Evolutionary conservation across 2,113 vertebrate genomes (phyloP), one percentile per base, ranked within the genome.

Genomic region (Quiscalus mexicanus): DNA sequence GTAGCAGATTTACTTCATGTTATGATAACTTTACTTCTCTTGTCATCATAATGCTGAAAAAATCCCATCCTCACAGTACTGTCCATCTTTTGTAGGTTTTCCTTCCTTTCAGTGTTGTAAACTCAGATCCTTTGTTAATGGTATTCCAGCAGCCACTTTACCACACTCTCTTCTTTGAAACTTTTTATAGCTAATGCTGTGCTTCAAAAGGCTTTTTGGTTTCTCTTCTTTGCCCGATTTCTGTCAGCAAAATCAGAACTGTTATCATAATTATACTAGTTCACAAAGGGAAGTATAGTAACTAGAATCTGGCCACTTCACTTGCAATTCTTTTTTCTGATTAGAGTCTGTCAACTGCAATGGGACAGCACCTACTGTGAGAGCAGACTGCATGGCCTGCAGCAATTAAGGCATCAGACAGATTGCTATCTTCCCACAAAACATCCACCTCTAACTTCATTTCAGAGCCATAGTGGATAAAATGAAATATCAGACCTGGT

Each of bases 401-500:
- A 35, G 87, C 84, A 95, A 98, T 93, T 73, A 98, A 93, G 11
- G n/a, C 33, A 47, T 95, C 76, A 58, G 97, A 91, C 3, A 98
- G 30, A 94, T 5, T 97, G 8, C 17, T 89, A 25, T 90, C 35
- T 45, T 95, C 63, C 12, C 52, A 84, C 35, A 94, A 45, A 93
- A 97, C 44, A 85, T 97, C 94, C 58, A 98, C 97, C 62, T 98
- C 96, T 41, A 97, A 91, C 82, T 96, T 96, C 91, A 93, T 94
- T 41, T 88, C 94, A 95, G 73, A 78, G 56, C 67, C 60, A 27
- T 52, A 81, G 27, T 95, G 92, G 62, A 90, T 98, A 96, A 99
- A 97, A 96, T 97, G 73, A 94, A 99, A 96, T 90, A 98, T n/a
- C 47, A 99, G 97, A 60, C 88, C 95, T 0, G 96, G 98, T 67